These are phyloP conservation scores for Drosophila quadrilineata DNA, from an alignment of 1,140 invertebrate genomes.

Conservation along the genomic window DNA sequence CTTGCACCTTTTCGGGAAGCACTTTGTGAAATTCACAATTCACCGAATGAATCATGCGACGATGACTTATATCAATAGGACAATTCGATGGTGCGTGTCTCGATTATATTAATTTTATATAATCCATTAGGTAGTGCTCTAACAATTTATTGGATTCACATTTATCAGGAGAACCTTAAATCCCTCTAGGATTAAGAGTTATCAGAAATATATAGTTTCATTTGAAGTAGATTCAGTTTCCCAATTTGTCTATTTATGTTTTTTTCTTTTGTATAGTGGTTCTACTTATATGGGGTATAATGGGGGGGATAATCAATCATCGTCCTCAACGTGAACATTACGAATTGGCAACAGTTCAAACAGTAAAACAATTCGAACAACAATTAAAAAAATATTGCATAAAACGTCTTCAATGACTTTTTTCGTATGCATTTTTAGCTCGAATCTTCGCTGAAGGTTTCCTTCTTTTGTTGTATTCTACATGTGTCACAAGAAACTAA, in stretches of 20 bases:
- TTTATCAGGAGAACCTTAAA: background rate
- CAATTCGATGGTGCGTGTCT: conserved; percentile 9
- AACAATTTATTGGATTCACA: background rate
- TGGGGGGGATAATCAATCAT: conserved; percentile 15
- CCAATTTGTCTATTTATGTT: background rate
- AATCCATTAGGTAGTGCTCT: background rate
- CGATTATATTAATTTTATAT: background rate
- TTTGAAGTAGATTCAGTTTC: no score
- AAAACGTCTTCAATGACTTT: conserved; percentile 40
- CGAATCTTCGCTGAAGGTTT: conserved; percentile 14
- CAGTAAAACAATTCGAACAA: conserved; percentile 5
- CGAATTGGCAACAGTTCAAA: conserved; percentile 30
- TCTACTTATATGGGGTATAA: background rate
- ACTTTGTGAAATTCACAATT: conserved; percentile 26
- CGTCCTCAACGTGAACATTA: conserved; percentile 1
- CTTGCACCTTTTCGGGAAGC: conserved; percentile 27
- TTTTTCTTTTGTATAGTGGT: conserved; percentile 1
- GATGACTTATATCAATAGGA: conserved; percentile 3
- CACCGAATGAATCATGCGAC: conserved; percentile 42
- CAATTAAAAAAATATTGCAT: conserved; percentile 19
- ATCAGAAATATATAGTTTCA: no score
- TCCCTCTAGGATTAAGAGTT: no score
- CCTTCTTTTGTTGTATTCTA: background rate
- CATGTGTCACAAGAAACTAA: background rate
- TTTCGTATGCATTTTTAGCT: conserved; percentile 21